A percentile compares a stretch with the other conserved stretches of the same genome.
Evolutionary conservation across 2,113 vertebrate genomes (phyloP).

Genomic region (Podiceps cristatus): DNA sequence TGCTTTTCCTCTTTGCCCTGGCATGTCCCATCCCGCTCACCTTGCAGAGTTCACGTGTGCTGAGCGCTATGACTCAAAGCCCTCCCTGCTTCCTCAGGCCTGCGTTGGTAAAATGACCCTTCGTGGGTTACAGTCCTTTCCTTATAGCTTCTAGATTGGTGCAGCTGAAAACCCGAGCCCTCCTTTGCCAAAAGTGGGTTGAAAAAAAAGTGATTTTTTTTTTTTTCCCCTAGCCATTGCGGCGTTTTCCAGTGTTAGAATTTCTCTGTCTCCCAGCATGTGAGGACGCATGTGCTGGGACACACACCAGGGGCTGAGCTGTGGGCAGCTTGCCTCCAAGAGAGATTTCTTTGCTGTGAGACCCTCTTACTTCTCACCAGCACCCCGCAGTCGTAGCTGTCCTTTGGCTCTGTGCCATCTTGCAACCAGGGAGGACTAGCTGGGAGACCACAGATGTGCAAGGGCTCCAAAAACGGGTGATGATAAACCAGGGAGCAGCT

Average conservation of each 20-base stretch:
- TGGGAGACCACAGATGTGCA: not conserved
- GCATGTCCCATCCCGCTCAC: not conserved
- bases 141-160: not conserved
- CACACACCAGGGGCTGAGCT: not conserved
- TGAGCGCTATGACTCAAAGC: not conserved
- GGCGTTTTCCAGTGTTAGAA: not conserved
- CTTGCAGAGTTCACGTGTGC: fast-evolving
- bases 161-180: not conserved
- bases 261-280: not conserved
- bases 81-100: not conserved
- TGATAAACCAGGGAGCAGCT: not conserved
- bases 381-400: not conserved
- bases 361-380: not conserved
- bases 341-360: not conserved
- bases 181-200: not conserved
- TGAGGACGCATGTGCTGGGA: not conserved
- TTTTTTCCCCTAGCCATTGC: not conserved
- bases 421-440: not conserved
- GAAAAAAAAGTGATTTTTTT: not conserved
- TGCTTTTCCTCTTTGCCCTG: not conserved
- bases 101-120: not conserved
- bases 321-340: not conserved
- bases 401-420: not conserved
- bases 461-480: not conserved
- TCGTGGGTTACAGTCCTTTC: not conserved